Evolutionary conservation across 2,797 vertebrate genomes (phyloP).

Genomic region (Corythornis leucogaster): DNA sequence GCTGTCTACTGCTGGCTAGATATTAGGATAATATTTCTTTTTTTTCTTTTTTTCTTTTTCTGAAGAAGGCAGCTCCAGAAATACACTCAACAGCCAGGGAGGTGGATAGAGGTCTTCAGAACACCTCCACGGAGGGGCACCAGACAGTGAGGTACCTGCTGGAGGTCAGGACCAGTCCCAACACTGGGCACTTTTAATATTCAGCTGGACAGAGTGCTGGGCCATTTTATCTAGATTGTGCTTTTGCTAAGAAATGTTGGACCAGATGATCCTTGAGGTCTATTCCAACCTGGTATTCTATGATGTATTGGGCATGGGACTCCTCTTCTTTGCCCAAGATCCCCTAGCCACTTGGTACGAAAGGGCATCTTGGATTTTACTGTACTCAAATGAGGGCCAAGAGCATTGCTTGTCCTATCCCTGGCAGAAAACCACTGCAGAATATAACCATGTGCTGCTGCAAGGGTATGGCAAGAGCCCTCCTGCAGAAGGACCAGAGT

Average conservation of each 20-base stretch:
- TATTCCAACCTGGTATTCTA: neutral
- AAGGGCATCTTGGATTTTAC: neutral
- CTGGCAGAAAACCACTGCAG: neutral
- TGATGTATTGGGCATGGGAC: neutral
- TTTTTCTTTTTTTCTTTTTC: neutral
- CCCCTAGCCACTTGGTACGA: neutral
- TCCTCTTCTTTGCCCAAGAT: neutral
- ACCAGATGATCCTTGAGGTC: neutral
- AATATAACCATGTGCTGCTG: neutral
- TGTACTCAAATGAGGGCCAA: neutral
- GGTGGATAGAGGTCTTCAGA: neutral
- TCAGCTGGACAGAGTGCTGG: neutral
- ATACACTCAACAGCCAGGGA: neutral
- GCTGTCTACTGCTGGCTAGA: neutral
- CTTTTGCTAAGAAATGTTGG: neutral
- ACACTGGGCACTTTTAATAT: neutral
- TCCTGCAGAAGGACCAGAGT: neutral
- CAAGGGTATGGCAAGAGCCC: neutral
- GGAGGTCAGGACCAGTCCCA: neutral
- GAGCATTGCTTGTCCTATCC: neutral
- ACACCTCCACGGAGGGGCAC: neutral
- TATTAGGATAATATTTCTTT: neutral
- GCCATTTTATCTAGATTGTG: neutral
- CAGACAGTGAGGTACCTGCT: neutral
- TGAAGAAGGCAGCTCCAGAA: neutral